These are phyloP conservation scores for Chrysina gloriosa DNA, from an alignment of 2,888 invertebrate species.

Conservation along the genomic window DNA sequence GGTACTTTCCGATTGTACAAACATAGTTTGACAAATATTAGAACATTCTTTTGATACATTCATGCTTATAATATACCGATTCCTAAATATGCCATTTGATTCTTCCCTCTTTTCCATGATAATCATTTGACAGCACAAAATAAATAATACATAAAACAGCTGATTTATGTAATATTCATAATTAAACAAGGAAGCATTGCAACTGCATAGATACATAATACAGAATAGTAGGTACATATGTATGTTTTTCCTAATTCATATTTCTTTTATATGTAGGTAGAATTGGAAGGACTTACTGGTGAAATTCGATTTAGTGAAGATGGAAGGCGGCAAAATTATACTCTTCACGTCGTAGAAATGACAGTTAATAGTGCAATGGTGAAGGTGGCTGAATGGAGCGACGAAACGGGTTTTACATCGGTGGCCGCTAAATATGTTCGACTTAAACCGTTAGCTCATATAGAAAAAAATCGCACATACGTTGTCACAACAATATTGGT, in stretches of 20 bases:
- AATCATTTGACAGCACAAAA: too few species aligned
- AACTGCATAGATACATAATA: too few species aligned
- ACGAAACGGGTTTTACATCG: constrained; percentile 79
- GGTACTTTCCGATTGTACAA: too few species aligned
- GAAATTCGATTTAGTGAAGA: constrained; percentile 92
- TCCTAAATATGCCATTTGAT: neutral
- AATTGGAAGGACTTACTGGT: constrained; percentile 90
- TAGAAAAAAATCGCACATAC: constrained; percentile 86
- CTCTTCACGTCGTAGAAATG: constrained; percentile 92
- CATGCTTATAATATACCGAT: too few species aligned
- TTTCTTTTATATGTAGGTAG: constrained; percentile 74
- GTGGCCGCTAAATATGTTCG: constrained; percentile 82
- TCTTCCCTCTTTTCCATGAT: neutral
- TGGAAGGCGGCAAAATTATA: constrained; percentile 89
- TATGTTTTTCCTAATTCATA: neutral
- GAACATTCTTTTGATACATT: too few species aligned
- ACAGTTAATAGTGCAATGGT: constrained; percentile 93
- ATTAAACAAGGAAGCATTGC: too few species aligned
- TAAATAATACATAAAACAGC: too few species aligned
- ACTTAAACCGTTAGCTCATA: constrained; percentile 76
- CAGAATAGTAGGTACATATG: too few species aligned
- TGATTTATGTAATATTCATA: too few species aligned
- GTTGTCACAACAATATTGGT: constrained; percentile 86
- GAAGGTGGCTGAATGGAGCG: constrained; percentile 91
- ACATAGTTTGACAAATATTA: too few species aligned